Evolutionary conservation across 2,888 invertebrate genomes (phyloP), one percentile per base, ranked within the genome.

Genomic region (Pherbina coryleti): DNA sequence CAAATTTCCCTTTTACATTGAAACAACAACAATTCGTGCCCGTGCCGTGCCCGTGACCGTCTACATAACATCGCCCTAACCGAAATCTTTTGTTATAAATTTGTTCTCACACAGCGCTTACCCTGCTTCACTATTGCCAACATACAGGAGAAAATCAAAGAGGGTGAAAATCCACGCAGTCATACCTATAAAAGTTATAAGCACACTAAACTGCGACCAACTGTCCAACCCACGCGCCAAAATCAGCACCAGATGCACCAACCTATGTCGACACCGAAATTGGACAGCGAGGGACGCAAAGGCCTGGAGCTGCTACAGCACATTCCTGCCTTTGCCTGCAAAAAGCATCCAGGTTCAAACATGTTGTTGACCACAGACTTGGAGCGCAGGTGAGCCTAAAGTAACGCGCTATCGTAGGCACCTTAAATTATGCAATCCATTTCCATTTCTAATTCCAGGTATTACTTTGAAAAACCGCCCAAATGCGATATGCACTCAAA

Each of bases 401-500:
- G 19, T 31, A 31, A 14, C 28, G 62, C 11, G 14, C 22, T 5
- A 25, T 2, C 11, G 28, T 14, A 62, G 14, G 62, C 17, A 31
- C 17, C 9, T 2, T 31, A 62, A 62, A 28, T 25, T 11, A 60
- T 22, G 28, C 25, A 3, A 22, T 22, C 25, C 25, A 11, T 7
- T 25, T 22, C 4, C 62, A 19, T 19, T 37, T 69, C 49, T 19
- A 3, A 57, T 75, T 76, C 0, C 49, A 90, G 89, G 70, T 89
- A 86, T 78, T 90, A 85, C 81, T 89, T 90, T 55, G 89, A 89
- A 76, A 89, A 89, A 70, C 85, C 88, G n/a, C 81, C 79, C 86
- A 88, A 88, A 79, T 89, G 89, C 79, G 87, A 87, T 82, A 81
- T 89, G 62, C 89, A 89, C 81, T 85, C 89, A 3, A 88, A 85